phyloP scores from a whole-genome alignment of 2,888 invertebrate genomes.

The Entomobrya multifasciata region DNA sequence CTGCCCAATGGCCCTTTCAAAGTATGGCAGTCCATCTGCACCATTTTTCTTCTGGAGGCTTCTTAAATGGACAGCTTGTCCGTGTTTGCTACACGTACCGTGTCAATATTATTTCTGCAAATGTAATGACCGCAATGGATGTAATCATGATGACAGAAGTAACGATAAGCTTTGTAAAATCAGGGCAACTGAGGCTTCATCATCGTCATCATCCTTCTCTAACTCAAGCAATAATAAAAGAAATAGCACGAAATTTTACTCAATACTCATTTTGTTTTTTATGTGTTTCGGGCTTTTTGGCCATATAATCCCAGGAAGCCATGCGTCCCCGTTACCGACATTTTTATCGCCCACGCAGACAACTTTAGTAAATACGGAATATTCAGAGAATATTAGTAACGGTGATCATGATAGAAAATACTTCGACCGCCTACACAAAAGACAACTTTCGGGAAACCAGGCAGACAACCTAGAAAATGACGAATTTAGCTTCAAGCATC shows the following conservation, averaged over 20 bases:
- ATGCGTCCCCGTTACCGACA: constrained; percentile 33
- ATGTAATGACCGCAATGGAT: not conserved
- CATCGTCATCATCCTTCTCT: not conserved
- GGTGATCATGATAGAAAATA: not conserved
- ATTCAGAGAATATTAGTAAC: not conserved
- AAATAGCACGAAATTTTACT: not conserved
- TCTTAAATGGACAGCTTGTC: constrained; percentile 12
- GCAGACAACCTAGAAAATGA: not conserved
- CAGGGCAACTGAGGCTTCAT: not conserved
- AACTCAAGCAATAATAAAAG: not conserved
- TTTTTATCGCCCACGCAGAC: constrained; percentile 39
- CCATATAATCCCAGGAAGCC: not conserved
- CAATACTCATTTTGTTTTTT: not conserved
- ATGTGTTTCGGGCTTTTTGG: not conserved
- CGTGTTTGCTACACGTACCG: not conserved
- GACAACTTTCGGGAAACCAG: not conserved
- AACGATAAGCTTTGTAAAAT: not conserved
- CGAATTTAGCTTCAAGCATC: constrained; percentile 5
- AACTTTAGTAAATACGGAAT: not conserved
- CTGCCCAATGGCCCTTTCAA: constrained; percentile 60
- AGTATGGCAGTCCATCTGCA: constrained; percentile 44
- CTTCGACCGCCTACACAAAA: not conserved
- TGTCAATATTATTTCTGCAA: not conserved
- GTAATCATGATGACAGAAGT: not conserved
- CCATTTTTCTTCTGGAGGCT: constrained; percentile 31